phyloP scores from a whole-genome alignment of 2,797 vertebrate genomes.

The Luscinia megarhynchos region DNA sequence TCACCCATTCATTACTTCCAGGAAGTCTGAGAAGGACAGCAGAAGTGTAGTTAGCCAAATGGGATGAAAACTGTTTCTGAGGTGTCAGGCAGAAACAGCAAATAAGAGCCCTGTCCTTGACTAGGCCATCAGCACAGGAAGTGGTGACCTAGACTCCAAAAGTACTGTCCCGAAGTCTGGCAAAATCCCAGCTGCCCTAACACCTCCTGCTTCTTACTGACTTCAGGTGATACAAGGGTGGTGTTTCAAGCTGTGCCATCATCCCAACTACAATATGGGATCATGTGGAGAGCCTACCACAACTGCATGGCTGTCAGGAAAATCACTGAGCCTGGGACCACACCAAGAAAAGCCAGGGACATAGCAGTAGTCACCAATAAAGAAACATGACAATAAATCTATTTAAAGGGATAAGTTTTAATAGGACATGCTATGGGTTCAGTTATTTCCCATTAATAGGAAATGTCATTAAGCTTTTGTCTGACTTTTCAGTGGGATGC shows the following conservation, averaged over 20 bases:
- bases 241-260: background rate
- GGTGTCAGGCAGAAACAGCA: background rate
- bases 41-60: background rate
- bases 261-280: fast-evolving
- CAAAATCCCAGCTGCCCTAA: background rate
- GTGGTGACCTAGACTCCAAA: fast-evolving
- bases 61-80: background rate
- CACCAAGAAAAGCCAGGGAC: background rate
- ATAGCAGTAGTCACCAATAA: background rate
- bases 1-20: background rate
- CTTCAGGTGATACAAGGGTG: fast-evolving
- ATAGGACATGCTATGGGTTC: background rate
- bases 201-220: background rate
- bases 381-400: background rate
- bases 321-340: background rate
- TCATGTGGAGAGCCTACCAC: fast-evolving
- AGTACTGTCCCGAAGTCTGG: fast-evolving
- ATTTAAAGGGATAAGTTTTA: background rate
- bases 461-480: background rate
- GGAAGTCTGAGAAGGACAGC: background rate
- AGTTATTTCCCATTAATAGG: background rate
- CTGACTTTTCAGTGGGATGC: background rate
- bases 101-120: background rate
- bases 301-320: background rate
- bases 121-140: background rate